Conservation (phyloP, 2,888 invertebrate species). For the Caenorhabditis sp. region DNA sequence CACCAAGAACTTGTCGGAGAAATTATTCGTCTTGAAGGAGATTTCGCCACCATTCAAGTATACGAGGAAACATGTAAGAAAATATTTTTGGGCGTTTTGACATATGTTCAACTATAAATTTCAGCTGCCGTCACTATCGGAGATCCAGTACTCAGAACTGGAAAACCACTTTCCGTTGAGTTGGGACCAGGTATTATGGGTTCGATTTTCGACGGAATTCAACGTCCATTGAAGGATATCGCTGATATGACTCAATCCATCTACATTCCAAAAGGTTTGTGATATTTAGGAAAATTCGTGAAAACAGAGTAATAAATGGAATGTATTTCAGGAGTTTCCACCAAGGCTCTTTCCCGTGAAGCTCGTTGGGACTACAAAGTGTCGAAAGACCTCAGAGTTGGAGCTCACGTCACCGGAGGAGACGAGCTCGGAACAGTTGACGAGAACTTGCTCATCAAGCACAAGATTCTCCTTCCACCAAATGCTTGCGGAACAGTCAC, state of each 20-base stretch:
- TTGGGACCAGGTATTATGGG: constrained; percentile 98
- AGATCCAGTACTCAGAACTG: constrained; percentile 96
- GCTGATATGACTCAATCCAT: constrained; percentile 90
- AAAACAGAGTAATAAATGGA: not conserved
- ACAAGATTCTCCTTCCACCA: constrained; percentile 93
- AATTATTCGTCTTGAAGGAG: constrained; percentile 98
- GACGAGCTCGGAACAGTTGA: constrained; percentile 94
- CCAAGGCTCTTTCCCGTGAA: constrained; percentile 85
- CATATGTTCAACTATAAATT: not conserved
- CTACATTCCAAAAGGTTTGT: constrained; percentile 95
- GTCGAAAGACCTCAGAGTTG: constrained; percentile 76
- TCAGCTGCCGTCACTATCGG: constrained; percentile 96
- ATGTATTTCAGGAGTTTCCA: constrained; percentile 78
- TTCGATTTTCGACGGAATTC: constrained; percentile 99
- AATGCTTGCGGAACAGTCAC: constrained; percentile 94
- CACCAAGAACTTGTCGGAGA: constrained; percentile 98
- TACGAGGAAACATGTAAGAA: constrained; percentile 76
- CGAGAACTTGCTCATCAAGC: constrained; percentile 96
- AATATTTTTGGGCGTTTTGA: not conserved
- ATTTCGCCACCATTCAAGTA: constrained; percentile 99
- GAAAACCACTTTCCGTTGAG: constrained; percentile 98
- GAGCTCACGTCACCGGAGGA: constrained; percentile 96
- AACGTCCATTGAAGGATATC: constrained; percentile 94
- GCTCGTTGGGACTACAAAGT: constrained; percentile 92
- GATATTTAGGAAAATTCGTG: not conserved